Evolutionary conservation across 2,113 vertebrate genomes (phyloP), one percentile per base, ranked within the genome.

Genomic region (Cettia cetti): DNA sequence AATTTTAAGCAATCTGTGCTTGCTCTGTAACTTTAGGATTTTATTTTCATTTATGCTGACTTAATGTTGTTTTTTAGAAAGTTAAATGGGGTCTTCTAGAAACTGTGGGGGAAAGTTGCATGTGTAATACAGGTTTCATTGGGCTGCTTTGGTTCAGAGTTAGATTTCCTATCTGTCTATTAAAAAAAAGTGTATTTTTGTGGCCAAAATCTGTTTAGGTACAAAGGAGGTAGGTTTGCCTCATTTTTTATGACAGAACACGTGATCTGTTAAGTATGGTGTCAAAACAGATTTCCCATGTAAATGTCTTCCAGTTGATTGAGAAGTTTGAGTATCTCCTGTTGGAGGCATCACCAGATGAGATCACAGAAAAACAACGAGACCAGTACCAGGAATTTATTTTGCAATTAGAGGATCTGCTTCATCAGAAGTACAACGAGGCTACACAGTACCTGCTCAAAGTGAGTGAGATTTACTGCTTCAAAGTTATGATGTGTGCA

Each of bases 391-490:
- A 96, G 69, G 97, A 98, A 47, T 96, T 97, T 10, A 95, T 99
- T 80, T 69, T 95, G 33, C 92, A 96, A 8, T 50, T 99, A 59
- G 98, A 98, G 93, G 92, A 91, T 39, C 94, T 99, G 14, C 98
- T 99, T 90, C 97, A 97, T 10, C 71, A 47, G 16, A 99, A 99
- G 92, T 98, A 98, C 64, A 90, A 96, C 14, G 84, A 75, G 18
- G 98, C 97, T 54, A 98, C 98, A 4, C 98, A 98, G 82, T 95
- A 98, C 33, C 97, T 99, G 30, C 98, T 99, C 23, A 98, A 98
- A 97, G 99, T 99, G 96, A 85, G 95, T 69, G n/a, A n/a, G 24
- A n/a, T 30, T n/a, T 63, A 6, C 6, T 52, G 1, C 22, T 91
- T 82, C 3, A 3, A 21, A 42, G 17, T 1, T 54, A 22, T 66